Evolutionary conservation across 23 tunicate species (phyloP).

Genomic region (Pegea sp.): DNA sequence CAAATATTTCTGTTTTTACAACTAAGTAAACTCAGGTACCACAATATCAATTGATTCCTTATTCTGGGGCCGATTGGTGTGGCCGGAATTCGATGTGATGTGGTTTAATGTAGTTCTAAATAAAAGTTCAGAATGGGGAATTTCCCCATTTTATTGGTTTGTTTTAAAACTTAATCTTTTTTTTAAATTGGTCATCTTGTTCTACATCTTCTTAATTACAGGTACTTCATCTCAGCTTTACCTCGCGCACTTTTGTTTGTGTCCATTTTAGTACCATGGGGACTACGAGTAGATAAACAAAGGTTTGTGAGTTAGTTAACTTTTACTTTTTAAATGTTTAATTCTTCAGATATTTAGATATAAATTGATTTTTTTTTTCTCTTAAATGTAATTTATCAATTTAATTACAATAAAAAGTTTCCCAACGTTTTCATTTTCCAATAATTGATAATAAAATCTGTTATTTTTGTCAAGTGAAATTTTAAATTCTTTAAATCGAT

Average conservation of each 20-base stretch:
- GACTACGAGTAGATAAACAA: slow-evolving; percentile 12
- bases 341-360: too few species aligned
- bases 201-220: too few species aligned
- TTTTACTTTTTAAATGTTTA: too few species aligned
- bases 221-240: slow-evolving; percentile 64
- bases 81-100: slow-evolving; percentile 88
- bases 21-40: slow-evolving; percentile 1
- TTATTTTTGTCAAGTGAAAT: too few species aligned
- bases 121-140: slow-evolving; percentile 85
- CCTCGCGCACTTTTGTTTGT: slow-evolving; percentile 42
- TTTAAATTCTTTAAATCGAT: too few species aligned
- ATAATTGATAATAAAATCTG: too few species aligned
- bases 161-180: too few species aligned
- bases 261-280: slow-evolving; percentile 50
- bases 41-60: slow-evolving; percentile 43
- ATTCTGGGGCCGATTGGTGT: slow-evolving; percentile 47
- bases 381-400: too few species aligned
- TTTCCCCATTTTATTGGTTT: slow-evolving; percentile 72
- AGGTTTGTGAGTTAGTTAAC: slow-evolving; percentile 11
- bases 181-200: too few species aligned
- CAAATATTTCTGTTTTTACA: neutral
- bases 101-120: slow-evolving; percentile 69
- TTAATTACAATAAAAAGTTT: too few species aligned
- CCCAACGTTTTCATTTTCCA: too few species aligned
- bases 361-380: too few species aligned